Conservation (phyloP, 2,888 invertebrate genomes). For the Pachliopta kotzebuea region DNA sequence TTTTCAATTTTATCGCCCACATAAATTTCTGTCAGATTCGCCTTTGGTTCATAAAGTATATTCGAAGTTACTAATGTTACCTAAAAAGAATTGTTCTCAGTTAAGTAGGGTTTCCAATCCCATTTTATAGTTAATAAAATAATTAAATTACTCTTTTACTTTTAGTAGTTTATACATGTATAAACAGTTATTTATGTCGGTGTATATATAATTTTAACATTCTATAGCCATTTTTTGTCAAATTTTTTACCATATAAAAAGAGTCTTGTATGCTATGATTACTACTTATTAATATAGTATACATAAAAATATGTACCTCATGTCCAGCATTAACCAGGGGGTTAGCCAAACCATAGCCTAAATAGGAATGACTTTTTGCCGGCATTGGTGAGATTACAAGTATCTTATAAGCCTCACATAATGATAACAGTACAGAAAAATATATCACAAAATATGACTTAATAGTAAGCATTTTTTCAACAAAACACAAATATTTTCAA, state of each 20-base stretch:
- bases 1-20: background rate
- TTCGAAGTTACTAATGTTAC: slow-evolving; percentile 4
- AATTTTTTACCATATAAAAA: too few relatives aligned
- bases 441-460: background rate
- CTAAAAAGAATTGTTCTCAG: background rate
- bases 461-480: background rate
- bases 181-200: background rate
- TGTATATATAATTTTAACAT: too few relatives aligned
- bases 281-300: background rate
- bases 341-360: slow-evolving; percentile 2
- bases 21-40: background rate
- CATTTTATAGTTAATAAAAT: background rate
- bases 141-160: background rate
- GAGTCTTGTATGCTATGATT: too few relatives aligned
- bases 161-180: background rate
- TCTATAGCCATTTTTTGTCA: too few relatives aligned
- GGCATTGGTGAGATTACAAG: slow-evolving; percentile 4
- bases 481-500: background rate
- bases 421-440: background rate
- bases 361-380: slow-evolving; percentile 1
- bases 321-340: slow-evolving; percentile 8
- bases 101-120: background rate
- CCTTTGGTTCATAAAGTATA: background rate
- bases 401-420: slow-evolving; percentile 7
- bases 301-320: slow-evolving; percentile 1